These are phyloP conservation scores for Autographa gamma DNA, from an alignment of 2,888 invertebrate species.

Conservation along the genomic window DNA sequence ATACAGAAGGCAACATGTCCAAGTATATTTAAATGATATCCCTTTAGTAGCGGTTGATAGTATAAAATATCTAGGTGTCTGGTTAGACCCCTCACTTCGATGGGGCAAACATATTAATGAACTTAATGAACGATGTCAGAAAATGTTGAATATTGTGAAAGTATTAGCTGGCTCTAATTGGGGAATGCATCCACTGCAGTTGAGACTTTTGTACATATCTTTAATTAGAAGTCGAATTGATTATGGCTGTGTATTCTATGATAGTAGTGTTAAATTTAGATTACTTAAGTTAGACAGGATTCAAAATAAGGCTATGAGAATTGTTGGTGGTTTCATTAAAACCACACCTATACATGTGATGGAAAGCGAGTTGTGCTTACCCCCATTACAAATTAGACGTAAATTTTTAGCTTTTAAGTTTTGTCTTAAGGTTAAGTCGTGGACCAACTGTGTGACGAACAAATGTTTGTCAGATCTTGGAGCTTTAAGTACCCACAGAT, in stretches of 20 bases:
- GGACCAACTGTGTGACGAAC: too few relatives aligned
- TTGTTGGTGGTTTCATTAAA: too few relatives aligned
- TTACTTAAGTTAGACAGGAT: too few relatives aligned
- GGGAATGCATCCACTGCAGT: background rate
- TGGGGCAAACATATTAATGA: constrained; percentile 13
- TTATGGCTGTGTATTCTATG: background rate
- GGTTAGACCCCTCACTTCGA: constrained; percentile 9
- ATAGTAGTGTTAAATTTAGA: constrained; percentile 18
- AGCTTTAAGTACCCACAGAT: too few relatives aligned
- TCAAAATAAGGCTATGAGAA: too few relatives aligned
- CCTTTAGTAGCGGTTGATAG: background rate
- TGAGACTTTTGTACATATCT: background rate
- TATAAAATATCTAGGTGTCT: constrained; percentile 14
- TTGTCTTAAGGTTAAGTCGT: too few relatives aligned
- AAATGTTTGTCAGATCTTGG: too few relatives aligned
- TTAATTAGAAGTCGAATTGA: background rate
- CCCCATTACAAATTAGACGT: too few relatives aligned
- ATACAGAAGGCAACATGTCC: background rate
- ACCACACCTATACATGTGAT: too few relatives aligned
- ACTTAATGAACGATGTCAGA: background rate
- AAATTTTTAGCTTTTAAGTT: too few relatives aligned
- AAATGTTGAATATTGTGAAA: background rate
- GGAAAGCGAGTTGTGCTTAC: too few relatives aligned
- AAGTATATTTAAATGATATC: background rate
- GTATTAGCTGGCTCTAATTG: background rate